Conservation (phyloP, 2,888 invertebrate genomes). For the Neoascia interrupta region DNA sequence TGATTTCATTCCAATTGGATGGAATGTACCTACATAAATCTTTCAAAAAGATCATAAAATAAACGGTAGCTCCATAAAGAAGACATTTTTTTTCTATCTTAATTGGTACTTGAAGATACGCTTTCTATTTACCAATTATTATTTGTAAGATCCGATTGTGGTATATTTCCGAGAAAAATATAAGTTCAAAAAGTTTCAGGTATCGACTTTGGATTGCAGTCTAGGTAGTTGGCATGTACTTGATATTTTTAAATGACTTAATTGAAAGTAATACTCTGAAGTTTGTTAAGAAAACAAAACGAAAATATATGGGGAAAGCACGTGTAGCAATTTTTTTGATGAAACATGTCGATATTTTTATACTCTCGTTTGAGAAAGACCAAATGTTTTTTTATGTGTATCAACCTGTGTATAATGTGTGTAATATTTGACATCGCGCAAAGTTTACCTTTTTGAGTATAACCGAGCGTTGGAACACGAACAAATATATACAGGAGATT, state of each 20-base stretch:
- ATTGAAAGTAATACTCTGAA: constrained; percentile 17
- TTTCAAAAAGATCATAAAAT: too few relatives aligned
- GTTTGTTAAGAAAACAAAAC: neutral
- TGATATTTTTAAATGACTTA: constrained; percentile 29
- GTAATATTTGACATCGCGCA: too few relatives aligned
- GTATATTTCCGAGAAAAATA: constrained; percentile 3
- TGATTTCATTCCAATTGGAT: too few relatives aligned
- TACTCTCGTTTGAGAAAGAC: too few relatives aligned
- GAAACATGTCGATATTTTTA: neutral
- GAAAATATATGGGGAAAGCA: neutral
- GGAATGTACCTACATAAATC: too few relatives aligned
- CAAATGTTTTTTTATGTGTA: too few relatives aligned
- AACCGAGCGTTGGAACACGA: too few relatives aligned
- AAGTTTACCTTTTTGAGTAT: too few relatives aligned
- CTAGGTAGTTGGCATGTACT: constrained; percentile 5
- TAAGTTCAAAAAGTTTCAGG: too few relatives aligned
- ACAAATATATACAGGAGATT: too few relatives aligned
- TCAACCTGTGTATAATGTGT: too few relatives aligned
- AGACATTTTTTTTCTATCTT: constrained; percentile 7
- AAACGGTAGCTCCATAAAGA: constrained; percentile 1
- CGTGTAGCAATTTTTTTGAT: neutral
- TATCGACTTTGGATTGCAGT: neutral
- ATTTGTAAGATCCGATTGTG: constrained; percentile 15
- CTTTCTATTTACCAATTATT: constrained; percentile 30
- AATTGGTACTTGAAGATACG: constrained; percentile 38